These are phyloP conservation scores for Achlya flavicornis DNA, from an alignment of 2,888 invertebrate genomes.

Conservation along the genomic window DNA sequence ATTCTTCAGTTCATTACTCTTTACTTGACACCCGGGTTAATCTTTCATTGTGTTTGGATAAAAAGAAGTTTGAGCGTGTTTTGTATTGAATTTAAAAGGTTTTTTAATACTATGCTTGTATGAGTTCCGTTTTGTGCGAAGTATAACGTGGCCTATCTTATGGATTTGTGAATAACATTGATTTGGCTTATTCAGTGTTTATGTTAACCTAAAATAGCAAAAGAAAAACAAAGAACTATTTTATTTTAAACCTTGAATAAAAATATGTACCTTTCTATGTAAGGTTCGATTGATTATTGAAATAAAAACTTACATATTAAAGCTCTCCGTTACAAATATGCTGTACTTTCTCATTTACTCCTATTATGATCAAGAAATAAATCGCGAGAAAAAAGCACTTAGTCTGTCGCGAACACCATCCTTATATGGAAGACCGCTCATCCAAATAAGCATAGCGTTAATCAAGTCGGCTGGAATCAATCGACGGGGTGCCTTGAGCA, in stretches of 20 bases:
- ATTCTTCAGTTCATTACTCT: conserved; percentile 75
- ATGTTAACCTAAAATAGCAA: neutral
- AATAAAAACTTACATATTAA: neutral
- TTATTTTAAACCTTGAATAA: neutral
- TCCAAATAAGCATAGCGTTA: conserved; percentile 32
- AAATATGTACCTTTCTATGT: too few relatives aligned
- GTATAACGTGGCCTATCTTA: neutral
- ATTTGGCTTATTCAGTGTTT: conserved; percentile 4
- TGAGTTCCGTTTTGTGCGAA: conserved; percentile 41
- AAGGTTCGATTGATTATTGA: too few relatives aligned
- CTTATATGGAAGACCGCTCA: conserved; percentile 15
- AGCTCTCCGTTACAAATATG: neutral
- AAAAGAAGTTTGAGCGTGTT: conserved; percentile 50
- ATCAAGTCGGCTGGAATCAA: conserved; percentile 44
- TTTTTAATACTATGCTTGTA: conserved; percentile 41
- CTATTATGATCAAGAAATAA: conserved; percentile 9
- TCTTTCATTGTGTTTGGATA: conserved; percentile 70
- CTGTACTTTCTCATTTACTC: neutral
- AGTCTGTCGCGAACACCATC: conserved; percentile 14
- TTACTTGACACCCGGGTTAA: conserved; percentile 65
- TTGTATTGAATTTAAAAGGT: conserved; percentile 55
- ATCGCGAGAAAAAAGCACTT: conserved; percentile 17
- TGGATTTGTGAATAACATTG: conserved; percentile 1
- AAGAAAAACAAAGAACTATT: neutral
- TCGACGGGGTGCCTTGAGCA: conserved; percentile 38